A percentile compares a stretch with the other conserved stretches of the same genome.
Evolutionary conservation across 2,888 invertebrate genomes (phyloP).

Genomic region (Heliconius sara): DNA sequence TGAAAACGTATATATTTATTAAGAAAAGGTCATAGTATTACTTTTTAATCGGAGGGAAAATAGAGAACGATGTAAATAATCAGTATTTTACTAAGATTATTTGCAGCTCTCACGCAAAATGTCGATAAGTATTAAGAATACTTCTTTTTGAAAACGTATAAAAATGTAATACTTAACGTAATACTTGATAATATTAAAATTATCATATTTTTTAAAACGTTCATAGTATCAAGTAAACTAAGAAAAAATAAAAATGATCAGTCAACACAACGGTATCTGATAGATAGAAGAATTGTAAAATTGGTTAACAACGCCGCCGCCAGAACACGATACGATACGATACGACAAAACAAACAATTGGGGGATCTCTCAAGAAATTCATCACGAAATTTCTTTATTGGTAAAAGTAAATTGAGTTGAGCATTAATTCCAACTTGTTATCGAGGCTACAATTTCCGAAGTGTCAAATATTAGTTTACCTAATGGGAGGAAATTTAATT

Average conservation of each 20-base stretch:
- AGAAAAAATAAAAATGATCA: neutral
- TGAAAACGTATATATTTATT: too few species aligned
- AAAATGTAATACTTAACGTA: too few species aligned
- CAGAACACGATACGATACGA: constrained; percentile 33
- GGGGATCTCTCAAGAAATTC: constrained; percentile 43
- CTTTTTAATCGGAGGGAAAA: too few species aligned
- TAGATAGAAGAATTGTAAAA: neutral
- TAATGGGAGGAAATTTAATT: constrained; percentile 50
- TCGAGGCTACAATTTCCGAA: constrained; percentile 49
- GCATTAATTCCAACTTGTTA: constrained; percentile 49
- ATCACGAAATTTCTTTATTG: constrained; percentile 47
- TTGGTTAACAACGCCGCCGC: constrained; percentile 15
- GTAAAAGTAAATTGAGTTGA: constrained; percentile 48
- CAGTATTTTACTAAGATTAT: too few species aligned
- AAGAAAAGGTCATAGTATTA: too few species aligned
- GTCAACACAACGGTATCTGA: neutral
- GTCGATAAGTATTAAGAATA: too few species aligned
- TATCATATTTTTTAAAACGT: too few species aligned
- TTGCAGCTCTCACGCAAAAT: too few species aligned
- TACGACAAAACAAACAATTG: constrained; percentile 41
- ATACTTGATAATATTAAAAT: too few species aligned
- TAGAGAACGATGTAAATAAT: too few species aligned
- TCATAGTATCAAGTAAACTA: neutral
- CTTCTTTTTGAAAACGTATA: too few species aligned
- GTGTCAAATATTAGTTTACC: constrained; percentile 53